A percentile compares a stretch with the other conserved stretches of the same genome.
Conservation (phyloP, 2,113 vertebrate genomes). For the Procavia capensis region DNA sequence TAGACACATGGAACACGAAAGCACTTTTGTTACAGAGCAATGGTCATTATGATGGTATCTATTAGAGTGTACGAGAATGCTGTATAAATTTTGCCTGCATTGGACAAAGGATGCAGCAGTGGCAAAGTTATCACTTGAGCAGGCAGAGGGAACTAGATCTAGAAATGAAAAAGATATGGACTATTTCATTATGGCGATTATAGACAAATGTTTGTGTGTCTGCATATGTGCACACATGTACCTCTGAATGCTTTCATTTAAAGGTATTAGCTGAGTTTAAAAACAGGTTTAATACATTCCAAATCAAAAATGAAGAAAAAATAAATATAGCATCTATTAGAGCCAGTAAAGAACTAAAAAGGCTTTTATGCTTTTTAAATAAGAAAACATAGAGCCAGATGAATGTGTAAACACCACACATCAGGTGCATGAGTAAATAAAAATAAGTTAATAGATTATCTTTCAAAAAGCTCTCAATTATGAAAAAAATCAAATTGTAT, state of each 20-base stretch:
- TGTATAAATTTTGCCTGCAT: background rate
- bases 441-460: background rate
- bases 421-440: background rate
- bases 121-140: background rate
- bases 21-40: slow-evolving; percentile 32
- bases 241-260: background rate
- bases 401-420: background rate
- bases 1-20: background rate
- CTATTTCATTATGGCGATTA: background rate
- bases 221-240: background rate
- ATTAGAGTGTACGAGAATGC: background rate
- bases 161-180: background rate
- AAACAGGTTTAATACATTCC: background rate
- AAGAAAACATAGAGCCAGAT: background rate
- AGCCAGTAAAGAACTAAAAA: background rate
- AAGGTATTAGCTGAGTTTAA: background rate
- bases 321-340: background rate
- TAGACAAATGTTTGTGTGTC: background rate
- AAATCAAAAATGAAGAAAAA: background rate
- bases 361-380: background rate
- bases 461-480: background rate
- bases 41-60: slow-evolving; percentile 5
- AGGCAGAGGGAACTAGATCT: background rate
- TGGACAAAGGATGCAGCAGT: background rate
- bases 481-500: background rate